Conservation (phyloP, 1,140 invertebrate species). For the Sinonovacula constricta region DNA sequence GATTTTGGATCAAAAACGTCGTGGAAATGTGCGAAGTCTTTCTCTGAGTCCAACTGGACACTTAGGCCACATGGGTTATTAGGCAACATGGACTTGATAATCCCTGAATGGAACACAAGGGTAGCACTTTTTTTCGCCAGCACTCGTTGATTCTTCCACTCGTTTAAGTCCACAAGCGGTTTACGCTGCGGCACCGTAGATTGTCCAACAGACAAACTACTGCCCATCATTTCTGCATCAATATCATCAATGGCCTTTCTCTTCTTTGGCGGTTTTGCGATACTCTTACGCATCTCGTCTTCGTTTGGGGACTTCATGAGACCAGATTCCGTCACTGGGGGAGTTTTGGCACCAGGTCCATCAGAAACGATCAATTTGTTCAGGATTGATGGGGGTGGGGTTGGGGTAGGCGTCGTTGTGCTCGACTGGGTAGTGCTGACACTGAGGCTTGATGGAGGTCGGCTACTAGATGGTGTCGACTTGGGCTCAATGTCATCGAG, state of each 20-base stretch:
- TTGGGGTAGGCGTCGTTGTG: conserved; percentile 18
- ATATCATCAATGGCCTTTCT: conserved; percentile 72
- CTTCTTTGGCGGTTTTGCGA: conserved; percentile 77
- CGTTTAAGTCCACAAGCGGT: conserved; percentile 87
- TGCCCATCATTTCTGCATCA: conserved; percentile 40
- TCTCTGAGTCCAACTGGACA: conserved; percentile 86
- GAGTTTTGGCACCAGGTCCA: background rate
- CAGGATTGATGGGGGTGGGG: conserved; percentile 23
- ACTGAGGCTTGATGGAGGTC: conserved; percentile 27
- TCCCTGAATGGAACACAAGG: conserved; percentile 88
- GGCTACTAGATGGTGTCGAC: conserved; percentile 37
- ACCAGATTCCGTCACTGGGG: conserved; percentile 24
- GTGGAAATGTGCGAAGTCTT: conserved; percentile 82
- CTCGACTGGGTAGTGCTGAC: conserved; percentile 30
- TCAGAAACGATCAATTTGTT: conserved; percentile 21
- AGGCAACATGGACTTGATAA: conserved; percentile 83
- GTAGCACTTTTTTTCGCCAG: conserved; percentile 88
- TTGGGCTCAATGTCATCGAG: conserved; percentile 43
- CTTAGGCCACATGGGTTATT: conserved; percentile 82
- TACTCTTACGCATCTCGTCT: conserved; percentile 53
- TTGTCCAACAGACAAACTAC: conserved; percentile 23
- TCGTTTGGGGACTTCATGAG: conserved; percentile 56
- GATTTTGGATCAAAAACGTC: conserved; percentile 86
- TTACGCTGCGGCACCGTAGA: conserved; percentile 58
- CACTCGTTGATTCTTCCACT: conserved; percentile 94